Percentiles rank a stretch among this genome's conserved stretches.
Conservation (phyloP, 2,888 invertebrate genomes). For the Nipponacmea schrenckii region DNA sequence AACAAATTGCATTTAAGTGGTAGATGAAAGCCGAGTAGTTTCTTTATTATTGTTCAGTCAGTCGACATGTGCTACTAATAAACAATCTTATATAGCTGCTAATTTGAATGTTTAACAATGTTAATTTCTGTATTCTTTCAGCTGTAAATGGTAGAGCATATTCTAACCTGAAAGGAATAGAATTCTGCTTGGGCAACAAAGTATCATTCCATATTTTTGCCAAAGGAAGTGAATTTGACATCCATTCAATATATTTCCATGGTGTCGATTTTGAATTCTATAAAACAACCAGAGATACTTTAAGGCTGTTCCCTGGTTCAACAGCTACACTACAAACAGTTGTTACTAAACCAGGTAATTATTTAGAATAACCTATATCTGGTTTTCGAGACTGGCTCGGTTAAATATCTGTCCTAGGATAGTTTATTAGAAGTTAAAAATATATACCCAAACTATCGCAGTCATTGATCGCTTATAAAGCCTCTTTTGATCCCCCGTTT, state of each 20-base stretch:
- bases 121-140: neutral
- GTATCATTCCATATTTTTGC: constrained; percentile 33
- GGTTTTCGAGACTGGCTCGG: too few relatives aligned
- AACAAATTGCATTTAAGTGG: too few relatives aligned
- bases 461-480: too few relatives aligned
- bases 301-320: constrained; percentile 14
- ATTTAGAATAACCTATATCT: neutral
- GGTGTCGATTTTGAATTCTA: constrained; percentile 23
- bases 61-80: too few relatives aligned
- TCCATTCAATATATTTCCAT: constrained; percentile 34
- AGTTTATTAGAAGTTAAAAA: too few relatives aligned
- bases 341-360: neutral
- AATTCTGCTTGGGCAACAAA: constrained; percentile 9
- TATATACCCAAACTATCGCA: too few relatives aligned
- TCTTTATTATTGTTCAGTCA: too few relatives aligned
- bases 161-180: constrained; percentile 24
- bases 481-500: too few relatives aligned
- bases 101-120: too few relatives aligned
- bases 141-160: constrained; percentile 25
- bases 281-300: constrained; percentile 13
- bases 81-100: too few relatives aligned
- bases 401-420: too few relatives aligned
- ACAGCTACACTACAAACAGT: constrained; percentile 1
- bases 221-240: constrained; percentile 27
- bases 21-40: too few relatives aligned